Base-by-base conservation (phyloP, 2,113 vertebrate species). In the Zosterops borbonicus region DNA sequence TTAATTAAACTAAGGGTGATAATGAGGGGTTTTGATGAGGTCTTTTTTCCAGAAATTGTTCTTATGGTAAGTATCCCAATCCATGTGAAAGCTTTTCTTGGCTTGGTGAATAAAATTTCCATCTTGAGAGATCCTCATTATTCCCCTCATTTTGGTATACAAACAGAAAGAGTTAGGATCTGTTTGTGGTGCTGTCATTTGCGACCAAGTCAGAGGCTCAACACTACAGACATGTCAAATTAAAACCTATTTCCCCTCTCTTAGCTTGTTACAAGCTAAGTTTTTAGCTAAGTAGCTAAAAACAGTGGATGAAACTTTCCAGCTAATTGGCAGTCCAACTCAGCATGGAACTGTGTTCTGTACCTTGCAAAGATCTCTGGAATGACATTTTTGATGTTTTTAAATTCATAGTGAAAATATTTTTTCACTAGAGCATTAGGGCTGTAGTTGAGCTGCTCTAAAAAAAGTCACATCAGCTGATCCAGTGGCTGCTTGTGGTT, bases 401-500 rank as follows among this genome's bases (percentile, higher is more conserved):
- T 41, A 39, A 92, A 90, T 69, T 69, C 59, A 31, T 4, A 55
- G 41, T 49, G 23, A 49, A 49, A 88, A 28, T 44, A 12, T 83
- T 28, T 55, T 87, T 92, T 44, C 46, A n/a, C 55, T 53, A 83
- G 16, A 58, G 41, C n/a, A 14, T 46, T 77, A 16, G 55, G 44
- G 39, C 9, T 76, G 59, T 28, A 60, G 49, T 50, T 62, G 79
- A 88, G 37, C 55, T 77, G 39, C n/a, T 73, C 84, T 74, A 80
- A 90, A 92, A 81, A 82, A 76, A 70, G 63, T 88, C 83, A 21
- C 39, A 76, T 35, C 49, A 62, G 6, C 62, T 35, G 83, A 71
- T 63, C 28, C 81, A 67, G 67, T 82, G 85, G 63, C 63, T 93
- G 71, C 79, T 74, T 80, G 79, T 90, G 91, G 90, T 62, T 95